Evolutionary conservation across 1,140 invertebrate species (phyloP).

Genomic region (Brachystomella parvula): DNA sequence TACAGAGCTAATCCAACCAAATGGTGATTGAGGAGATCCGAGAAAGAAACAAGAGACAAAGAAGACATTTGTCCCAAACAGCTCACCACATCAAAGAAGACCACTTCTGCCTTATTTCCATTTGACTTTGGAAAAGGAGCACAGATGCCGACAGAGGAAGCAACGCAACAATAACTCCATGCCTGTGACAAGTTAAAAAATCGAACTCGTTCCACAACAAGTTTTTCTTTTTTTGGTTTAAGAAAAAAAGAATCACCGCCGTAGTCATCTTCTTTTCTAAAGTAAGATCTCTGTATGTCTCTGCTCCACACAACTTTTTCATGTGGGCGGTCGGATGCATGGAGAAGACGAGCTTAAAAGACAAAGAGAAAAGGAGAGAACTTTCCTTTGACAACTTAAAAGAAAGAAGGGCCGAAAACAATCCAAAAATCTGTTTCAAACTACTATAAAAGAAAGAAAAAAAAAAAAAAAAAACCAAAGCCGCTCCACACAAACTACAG

Average conservation of each 20-base stretch:
- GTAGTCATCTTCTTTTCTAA: too few species aligned
- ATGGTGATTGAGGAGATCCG: too few species aligned
- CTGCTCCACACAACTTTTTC: too few species aligned
- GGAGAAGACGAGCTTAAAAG: not conserved
- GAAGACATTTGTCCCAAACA: not conserved
- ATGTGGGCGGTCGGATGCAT: too few species aligned
- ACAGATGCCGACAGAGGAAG: not conserved
- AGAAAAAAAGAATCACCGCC: too few species aligned
- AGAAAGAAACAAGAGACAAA: not conserved
- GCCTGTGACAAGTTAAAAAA: not conserved
- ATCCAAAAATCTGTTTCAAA: conserved; percentile 9
- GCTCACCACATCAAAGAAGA: not conserved
- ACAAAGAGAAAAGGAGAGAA: not conserved
- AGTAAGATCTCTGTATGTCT: not conserved
- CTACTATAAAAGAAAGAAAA: not conserved
- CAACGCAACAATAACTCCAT: not conserved
- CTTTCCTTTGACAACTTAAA: not conserved
- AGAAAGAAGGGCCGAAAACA: conserved; percentile 6
- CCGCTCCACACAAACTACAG: conserved; percentile 22
- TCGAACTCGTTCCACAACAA: not conserved
- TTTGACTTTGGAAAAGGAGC: not conserved
- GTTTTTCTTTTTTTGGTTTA: too few species aligned
- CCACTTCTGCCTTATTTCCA: not conserved
- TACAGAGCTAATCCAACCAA: too few species aligned
- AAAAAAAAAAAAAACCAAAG: conserved; percentile 17